These are phyloP conservation scores for Choloepus didactylus DNA, from an alignment of 2,797 vertebrate genomes.

Conservation along the genomic window DNA sequence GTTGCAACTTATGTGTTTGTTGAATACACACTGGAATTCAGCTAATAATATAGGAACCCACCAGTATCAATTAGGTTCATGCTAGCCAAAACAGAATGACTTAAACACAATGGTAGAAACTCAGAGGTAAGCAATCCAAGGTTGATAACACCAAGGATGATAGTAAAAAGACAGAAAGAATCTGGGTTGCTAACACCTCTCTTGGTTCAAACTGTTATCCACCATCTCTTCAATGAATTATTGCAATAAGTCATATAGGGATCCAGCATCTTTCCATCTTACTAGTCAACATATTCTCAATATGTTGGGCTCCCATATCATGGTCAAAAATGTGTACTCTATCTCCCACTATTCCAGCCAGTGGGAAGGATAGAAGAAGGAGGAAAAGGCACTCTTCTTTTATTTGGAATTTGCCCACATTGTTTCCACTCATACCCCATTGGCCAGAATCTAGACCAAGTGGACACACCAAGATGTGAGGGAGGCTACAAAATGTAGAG, in stretches of 20 bases:
- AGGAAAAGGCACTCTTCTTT: background rate
- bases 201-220: background rate
- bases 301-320: background rate
- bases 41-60: background rate
- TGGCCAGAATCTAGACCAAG: background rate
- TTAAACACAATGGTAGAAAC: background rate
- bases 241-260: background rate
- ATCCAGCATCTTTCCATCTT: background rate
- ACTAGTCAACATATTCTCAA: background rate
- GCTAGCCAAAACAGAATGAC: background rate
- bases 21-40: conserved; percentile 3
- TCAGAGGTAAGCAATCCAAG: background rate
- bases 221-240: background rate
- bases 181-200: background rate
- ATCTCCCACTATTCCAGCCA: no score
- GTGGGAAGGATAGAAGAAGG: background rate
- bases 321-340: background rate
- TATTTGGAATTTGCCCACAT: background rate
- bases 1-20: background rate
- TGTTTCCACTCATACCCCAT: background rate
- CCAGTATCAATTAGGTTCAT: background rate
- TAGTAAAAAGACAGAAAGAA: background rate
- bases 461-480: background rate
- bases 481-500: background rate
- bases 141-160: background rate